phyloP scores from a whole-genome alignment of 2,113 vertebrate species.

The Lepus timidus region DNA sequence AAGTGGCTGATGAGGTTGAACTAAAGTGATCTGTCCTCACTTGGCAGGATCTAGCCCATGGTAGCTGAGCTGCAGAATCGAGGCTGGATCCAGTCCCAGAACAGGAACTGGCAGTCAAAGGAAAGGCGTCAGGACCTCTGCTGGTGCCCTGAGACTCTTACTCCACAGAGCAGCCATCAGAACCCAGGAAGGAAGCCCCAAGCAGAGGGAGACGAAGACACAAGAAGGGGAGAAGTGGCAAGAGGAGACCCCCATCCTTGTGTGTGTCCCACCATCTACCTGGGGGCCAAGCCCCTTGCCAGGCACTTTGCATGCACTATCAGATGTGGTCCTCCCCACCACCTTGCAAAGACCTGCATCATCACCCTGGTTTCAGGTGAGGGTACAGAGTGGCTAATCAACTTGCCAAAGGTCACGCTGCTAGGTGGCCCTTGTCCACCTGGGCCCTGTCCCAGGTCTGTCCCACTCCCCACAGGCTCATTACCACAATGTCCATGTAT shows the following conservation, averaged over 20 bases:
- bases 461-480: neutral
- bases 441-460: neutral
- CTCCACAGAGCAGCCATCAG: neutral
- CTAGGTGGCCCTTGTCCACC: neutral
- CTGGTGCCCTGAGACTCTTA: neutral
- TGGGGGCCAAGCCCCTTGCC: neutral
- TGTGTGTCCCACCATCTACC: fast-evolving
- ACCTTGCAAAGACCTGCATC: neutral
- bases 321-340: neutral
- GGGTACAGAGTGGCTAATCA: neutral
- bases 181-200: neutral
- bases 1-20: neutral
- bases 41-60: neutral
- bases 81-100: neutral
- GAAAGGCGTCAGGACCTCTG: neutral
- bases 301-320: neutral
- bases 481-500: fast-evolving
- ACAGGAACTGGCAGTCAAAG: neutral
- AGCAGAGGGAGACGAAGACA: neutral
- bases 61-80: neutral
- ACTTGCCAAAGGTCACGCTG: conserved; percentile 1
- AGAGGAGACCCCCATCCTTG: neutral
- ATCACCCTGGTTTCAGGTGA: neutral
- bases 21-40: neutral
- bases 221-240: neutral